Evolutionary conservation across 2,797 vertebrate genomes (phyloP).

Genomic region (Paramormyrops hopkinsi): DNA sequence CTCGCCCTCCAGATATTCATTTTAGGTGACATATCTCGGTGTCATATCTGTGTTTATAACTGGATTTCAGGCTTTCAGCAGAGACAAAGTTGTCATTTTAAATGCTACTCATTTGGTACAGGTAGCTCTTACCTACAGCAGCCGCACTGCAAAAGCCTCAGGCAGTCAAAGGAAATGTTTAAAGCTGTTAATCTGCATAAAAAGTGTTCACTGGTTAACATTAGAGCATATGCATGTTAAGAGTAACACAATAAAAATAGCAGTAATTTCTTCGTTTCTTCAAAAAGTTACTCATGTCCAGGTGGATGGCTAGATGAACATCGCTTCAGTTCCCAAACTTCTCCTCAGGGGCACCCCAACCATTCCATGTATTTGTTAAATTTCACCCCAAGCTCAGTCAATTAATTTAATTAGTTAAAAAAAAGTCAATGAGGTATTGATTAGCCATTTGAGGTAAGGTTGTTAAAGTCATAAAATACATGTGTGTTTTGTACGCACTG

Average conservation of each 20-base stretch:
- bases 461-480: neutral
- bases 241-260: neutral
- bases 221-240: neutral
- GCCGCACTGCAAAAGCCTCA: neutral
- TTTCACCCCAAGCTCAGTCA: neutral
- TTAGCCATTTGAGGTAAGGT: neutral
- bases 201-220: neutral
- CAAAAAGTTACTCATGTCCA: neutral
- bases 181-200: neutral
- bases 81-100: neutral
- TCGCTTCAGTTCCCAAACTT: neutral
- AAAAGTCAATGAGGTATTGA: neutral
- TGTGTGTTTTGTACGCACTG: neutral
- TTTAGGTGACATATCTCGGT: neutral
- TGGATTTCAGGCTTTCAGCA: neutral
- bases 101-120: neutral
- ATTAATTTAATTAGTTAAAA: neutral
- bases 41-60: neutral
- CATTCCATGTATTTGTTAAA: neutral
- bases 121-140: neutral
- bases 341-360: neutral
- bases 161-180: neutral
- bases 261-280: neutral
- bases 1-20: neutral
- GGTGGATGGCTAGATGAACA: neutral